These are phyloP conservation scores for Hemichromis elongatus DNA, from an alignment of 2,113 vertebrate species.

Conservation along the genomic window DNA sequence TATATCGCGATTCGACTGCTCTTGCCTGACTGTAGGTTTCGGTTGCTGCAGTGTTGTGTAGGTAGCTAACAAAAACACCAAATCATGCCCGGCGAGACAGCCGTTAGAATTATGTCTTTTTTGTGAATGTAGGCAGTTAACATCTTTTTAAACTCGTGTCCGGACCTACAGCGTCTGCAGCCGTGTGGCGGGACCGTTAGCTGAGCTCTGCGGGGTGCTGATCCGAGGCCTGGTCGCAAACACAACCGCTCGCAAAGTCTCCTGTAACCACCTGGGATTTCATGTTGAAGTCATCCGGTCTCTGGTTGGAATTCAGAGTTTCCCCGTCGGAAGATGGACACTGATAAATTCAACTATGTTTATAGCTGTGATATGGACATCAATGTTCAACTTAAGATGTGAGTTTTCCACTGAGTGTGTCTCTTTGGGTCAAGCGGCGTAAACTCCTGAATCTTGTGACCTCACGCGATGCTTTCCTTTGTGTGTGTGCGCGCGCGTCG, in stretches of 20 bases:
- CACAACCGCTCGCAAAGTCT: constrained; percentile 4
- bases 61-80: constrained; percentile 44
- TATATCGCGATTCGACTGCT: constrained; percentile 7
- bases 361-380: constrained; percentile 97
- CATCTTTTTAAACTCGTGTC: not conserved
- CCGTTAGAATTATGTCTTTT: constrained; percentile 20
- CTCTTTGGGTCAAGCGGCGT: not conserved
- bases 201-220: not conserved
- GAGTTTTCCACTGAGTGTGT: constrained; percentile 55
- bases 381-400: constrained; percentile 98
- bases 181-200: not conserved
- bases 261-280: constrained; percentile 20
- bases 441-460: constrained; percentile 23
- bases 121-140: not conserved
- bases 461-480: not conserved
- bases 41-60: constrained; percentile 44
- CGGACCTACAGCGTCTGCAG: not conserved
- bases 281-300: constrained; percentile 32
- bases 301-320: constrained; percentile 1
- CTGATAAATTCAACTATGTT: constrained; percentile 90
- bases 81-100: constrained; percentile 47
- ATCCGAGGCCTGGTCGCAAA: constrained; percentile 52
- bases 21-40: constrained; percentile 16
- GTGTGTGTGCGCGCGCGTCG: not conserved
- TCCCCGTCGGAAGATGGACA: constrained; percentile 73